These are phyloP conservation scores for Dascillus cervinus DNA, from an alignment of 2,888 invertebrate genomes.

Conservation along the genomic window DNA sequence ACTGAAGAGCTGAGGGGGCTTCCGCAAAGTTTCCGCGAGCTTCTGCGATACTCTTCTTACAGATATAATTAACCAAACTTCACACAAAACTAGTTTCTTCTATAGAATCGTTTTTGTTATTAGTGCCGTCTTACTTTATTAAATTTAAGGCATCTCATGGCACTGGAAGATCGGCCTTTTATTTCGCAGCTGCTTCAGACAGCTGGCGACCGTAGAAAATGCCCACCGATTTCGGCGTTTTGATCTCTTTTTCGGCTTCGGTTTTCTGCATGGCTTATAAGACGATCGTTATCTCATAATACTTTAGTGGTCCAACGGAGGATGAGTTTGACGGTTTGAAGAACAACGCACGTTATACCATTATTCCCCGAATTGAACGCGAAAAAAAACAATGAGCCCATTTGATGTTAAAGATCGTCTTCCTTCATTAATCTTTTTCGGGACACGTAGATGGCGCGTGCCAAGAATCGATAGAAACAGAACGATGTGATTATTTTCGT, in stretches of 20 bases:
- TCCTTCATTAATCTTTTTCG: constrained; percentile 11
- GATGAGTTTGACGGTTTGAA: no score
- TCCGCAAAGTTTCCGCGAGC: constrained; percentile 15
- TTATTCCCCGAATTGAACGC: no score
- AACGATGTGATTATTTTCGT: constrained; percentile 1
- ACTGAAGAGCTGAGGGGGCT: constrained; percentile 21
- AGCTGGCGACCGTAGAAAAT: constrained; percentile 24
- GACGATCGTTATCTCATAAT: constrained; percentile 18
- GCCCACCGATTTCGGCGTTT: constrained; percentile 19
- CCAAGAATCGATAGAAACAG: constrained; percentile 7
- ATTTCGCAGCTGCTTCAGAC: constrained; percentile 19
- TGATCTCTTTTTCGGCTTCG: constrained; percentile 19
- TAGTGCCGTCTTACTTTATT: no score
- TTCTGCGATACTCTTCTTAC: constrained; percentile 25
- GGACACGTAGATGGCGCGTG: constrained; percentile 10
- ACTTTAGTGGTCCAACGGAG: no score
- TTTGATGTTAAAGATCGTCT: no score
- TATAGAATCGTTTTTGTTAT: no score
- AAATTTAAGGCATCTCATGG: no score
- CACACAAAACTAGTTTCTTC: no score
- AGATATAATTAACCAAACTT: constrained; percentile 6
- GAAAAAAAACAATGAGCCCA: no score
- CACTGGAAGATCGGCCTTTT: constrained; percentile 1
- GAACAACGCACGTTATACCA: no score
- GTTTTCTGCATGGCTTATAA: constrained; percentile 22